A percentile compares a stretch with the other conserved stretches of the same genome.
These are phyloP conservation scores for Sandelia bainsii DNA, from an alignment of 2,797 vertebrate genomes.

Conservation along the genomic window DNA sequence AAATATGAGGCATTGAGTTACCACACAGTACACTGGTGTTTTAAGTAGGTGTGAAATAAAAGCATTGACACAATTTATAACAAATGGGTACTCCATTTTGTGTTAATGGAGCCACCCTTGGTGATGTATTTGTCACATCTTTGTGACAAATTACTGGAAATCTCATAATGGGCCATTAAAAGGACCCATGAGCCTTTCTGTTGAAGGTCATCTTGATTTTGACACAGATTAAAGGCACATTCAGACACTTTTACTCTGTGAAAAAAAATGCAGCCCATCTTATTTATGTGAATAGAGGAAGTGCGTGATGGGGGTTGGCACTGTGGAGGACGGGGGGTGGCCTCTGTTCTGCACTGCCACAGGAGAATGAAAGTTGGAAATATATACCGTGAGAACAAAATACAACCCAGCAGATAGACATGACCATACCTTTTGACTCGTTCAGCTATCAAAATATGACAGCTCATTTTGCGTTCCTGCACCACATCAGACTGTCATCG, in stretches of 20 bases:
- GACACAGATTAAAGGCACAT: slow-evolving; percentile 2
- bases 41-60: not conserved
- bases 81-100: not conserved
- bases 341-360: slow-evolving; percentile 7
- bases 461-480: slow-evolving; percentile 35
- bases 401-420: slow-evolving; percentile 4
- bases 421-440: slow-evolving; percentile 31
- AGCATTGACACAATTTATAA: slow-evolving; percentile 5
- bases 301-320: not conserved
- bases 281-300: not conserved
- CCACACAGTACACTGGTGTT: not conserved
- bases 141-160: slow-evolving; percentile 24
- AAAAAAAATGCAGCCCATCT: not conserved
- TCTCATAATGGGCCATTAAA: slow-evolving; percentile 11
- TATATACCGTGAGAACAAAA: slow-evolving; percentile 27
- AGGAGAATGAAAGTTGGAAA: slow-evolving; percentile 17
- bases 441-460: slow-evolving; percentile 41
- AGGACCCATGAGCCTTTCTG: slow-evolving; percentile 6
- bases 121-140: slow-evolving; percentile 24
- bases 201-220: slow-evolving; percentile 18
- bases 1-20: slow-evolving; percentile 12
- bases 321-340: too few species aligned
- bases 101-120: slow-evolving; percentile 13
- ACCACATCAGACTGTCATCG: slow-evolving; percentile 26
- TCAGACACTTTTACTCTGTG: not conserved